Percentiles rank a stretch among this genome's conserved stretches.
Evolutionary conservation across 2,888 invertebrate species (phyloP).

Genomic region (Branchellion lobata): DNA sequence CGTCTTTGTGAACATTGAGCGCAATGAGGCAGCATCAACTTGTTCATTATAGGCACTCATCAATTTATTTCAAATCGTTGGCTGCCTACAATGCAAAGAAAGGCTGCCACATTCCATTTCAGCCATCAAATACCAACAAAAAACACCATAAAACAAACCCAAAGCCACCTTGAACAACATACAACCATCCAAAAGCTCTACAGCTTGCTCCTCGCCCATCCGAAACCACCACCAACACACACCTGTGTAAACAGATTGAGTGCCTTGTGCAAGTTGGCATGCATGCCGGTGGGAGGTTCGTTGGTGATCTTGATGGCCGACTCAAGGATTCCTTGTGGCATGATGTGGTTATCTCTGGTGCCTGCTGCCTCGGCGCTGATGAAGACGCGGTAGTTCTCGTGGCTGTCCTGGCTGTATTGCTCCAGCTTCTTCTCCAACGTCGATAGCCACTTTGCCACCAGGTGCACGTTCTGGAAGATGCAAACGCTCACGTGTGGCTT

Average conservation of each 20-base stretch:
- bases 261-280: conserved; percentile 92
- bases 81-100: no score
- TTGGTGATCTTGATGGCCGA: conserved; percentile 95
- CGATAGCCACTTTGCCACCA: conserved; percentile 90
- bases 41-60: no score
- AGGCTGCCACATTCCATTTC: no score
- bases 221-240: neutral
- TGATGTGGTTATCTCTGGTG: conserved; percentile 81
- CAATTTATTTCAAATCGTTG: no score
- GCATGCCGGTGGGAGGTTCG: conserved; percentile 94
- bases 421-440: conserved; percentile 87
- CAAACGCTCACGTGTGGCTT: no score
- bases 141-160: no score
- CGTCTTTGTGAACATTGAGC: no score
- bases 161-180: no score
- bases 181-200: no score
- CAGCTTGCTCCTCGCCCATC: neutral
- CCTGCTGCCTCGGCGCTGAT: conserved; percentile 92
- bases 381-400: conserved; percentile 80
- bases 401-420: conserved; percentile 76
- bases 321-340: conserved; percentile 90
- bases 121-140: no score
- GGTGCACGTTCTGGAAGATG: conserved; percentile 79
- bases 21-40: no score
- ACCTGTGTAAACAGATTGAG: conserved; percentile 85